These are phyloP conservation scores for Agapetus fuscipes DNA, from an alignment of 2,888 invertebrate species.

Conservation along the genomic window DNA sequence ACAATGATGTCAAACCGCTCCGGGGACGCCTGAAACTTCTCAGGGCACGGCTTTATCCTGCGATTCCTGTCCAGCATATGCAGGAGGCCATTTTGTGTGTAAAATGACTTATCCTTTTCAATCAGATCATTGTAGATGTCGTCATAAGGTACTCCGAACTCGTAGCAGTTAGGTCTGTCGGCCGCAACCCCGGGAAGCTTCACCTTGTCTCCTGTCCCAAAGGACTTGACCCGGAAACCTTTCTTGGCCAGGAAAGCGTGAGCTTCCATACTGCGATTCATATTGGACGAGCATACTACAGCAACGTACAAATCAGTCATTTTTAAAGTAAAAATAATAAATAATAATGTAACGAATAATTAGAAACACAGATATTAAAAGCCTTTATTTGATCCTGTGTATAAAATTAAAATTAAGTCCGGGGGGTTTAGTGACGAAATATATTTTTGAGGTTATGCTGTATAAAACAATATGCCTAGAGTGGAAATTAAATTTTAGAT, in stretches of 20 bases:
- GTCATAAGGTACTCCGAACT: constrained; percentile 92
- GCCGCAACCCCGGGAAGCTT: constrained; percentile 92
- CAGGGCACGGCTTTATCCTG: constrained; percentile 87
- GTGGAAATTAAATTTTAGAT: too few relatives aligned
- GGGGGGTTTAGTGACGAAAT: too few relatives aligned
- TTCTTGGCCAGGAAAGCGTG: constrained; percentile 96
- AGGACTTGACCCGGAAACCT: constrained; percentile 91
- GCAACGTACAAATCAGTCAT: constrained; percentile 71
- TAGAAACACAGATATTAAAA: too few relatives aligned
- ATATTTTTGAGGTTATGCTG: too few relatives aligned
- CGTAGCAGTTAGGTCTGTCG: constrained; percentile 93
- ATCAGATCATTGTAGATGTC: constrained; percentile 90
- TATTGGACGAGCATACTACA: constrained; percentile 97
- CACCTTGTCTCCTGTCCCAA: constrained; percentile 90
- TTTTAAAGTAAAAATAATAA: too few relatives aligned
- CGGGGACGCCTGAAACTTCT: constrained; percentile 82
- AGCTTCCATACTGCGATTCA: constrained; percentile 99
- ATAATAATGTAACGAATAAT: too few relatives aligned
- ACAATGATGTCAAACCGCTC: constrained; percentile 94
- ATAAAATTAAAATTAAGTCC: too few relatives aligned
- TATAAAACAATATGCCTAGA: too few relatives aligned
- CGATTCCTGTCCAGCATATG: constrained; percentile 97
- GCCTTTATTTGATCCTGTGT: too few relatives aligned
- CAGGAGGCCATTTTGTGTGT: constrained; percentile 95
- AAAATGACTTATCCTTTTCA: constrained; percentile 83